Conservation (phyloP, 2,797 vertebrate genomes). For the Sebastes ruberrimus region DNA sequence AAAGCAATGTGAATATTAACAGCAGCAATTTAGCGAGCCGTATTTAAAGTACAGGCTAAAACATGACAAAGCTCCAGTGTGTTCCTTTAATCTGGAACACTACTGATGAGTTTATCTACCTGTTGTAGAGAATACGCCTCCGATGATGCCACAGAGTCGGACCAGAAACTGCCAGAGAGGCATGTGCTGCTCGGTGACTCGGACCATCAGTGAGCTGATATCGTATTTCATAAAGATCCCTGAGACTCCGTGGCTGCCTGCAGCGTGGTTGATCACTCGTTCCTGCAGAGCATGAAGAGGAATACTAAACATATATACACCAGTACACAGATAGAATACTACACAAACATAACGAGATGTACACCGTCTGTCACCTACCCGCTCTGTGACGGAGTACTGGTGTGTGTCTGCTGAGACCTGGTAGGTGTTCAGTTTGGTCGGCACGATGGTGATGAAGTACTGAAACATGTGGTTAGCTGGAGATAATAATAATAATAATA, state of each 20-base stretch:
- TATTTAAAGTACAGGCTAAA: not conserved
- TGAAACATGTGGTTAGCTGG: slow-evolving; percentile 99
- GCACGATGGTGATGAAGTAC: slow-evolving; percentile 98
- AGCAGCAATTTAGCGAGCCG: not conserved
- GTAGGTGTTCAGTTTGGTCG: slow-evolving; percentile 95
- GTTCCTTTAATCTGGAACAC: not conserved
- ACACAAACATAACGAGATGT: not conserved
- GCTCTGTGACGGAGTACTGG: slow-evolving; percentile 84
- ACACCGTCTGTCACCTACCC: slow-evolving; percentile 60
- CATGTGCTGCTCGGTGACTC: slow-evolving; percentile 97
- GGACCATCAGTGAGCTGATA: slow-evolving; percentile 97
- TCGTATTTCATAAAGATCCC: slow-evolving; percentile 99
- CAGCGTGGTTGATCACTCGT: slow-evolving; percentile 93
- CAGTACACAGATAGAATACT: not conserved
- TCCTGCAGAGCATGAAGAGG: slow-evolving; percentile 80
- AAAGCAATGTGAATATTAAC: not conserved
- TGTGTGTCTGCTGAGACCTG: slow-evolving; percentile 86
- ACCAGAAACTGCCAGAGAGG: slow-evolving; percentile 98
- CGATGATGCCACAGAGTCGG: slow-evolving; percentile 95
- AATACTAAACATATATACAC: not conserved
- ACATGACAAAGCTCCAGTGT: not conserved
- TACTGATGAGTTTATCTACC: slow-evolving; percentile 65
- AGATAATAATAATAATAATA: slow-evolving; percentile 3
- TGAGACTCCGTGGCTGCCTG: slow-evolving; percentile 96
- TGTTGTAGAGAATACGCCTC: slow-evolving; percentile 98